Conservation (phyloP, 2,113 vertebrate species). For the Leucosticte australis region DNA sequence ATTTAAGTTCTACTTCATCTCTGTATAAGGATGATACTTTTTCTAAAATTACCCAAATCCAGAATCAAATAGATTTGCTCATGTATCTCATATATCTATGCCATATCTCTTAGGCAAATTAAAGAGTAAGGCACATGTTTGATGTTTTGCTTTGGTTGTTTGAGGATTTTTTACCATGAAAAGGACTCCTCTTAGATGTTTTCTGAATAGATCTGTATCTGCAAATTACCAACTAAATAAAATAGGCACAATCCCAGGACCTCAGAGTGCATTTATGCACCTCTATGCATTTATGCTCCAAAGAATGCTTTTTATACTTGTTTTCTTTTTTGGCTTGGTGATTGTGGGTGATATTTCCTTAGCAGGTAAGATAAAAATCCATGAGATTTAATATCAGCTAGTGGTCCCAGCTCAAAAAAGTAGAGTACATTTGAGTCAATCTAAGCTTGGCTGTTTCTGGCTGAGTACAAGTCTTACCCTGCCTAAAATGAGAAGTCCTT, state of each 20-base stretch:
- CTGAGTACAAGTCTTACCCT: not conserved
- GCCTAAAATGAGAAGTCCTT: not conserved
- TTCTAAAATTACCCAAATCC: not conserved
- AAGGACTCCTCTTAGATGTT: not conserved
- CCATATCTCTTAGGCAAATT: not conserved
- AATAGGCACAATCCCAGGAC: not conserved
- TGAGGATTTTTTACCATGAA: not conserved
- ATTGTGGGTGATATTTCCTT: not conserved
- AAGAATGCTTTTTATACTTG: rapidly evolving
- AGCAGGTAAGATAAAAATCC: not conserved
- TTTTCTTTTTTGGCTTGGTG: not conserved
- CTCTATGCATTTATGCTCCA: not conserved
- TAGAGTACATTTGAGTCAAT: not conserved
- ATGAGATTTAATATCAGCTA: not conserved
- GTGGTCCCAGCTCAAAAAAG: not conserved
- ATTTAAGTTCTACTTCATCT: not conserved
- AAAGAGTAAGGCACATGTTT: not conserved
- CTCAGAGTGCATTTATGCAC: not conserved
- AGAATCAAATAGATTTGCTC: not conserved
- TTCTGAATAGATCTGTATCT: not conserved
- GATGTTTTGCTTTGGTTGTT: not conserved
- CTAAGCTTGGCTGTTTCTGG: not conserved
- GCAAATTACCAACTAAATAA: not conserved
- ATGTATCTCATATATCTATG: not conserved
- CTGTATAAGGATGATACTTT: not conserved